Evolutionary conservation across 2,888 invertebrate species (phyloP).

Genomic region (Coenonympha arcania): DNA sequence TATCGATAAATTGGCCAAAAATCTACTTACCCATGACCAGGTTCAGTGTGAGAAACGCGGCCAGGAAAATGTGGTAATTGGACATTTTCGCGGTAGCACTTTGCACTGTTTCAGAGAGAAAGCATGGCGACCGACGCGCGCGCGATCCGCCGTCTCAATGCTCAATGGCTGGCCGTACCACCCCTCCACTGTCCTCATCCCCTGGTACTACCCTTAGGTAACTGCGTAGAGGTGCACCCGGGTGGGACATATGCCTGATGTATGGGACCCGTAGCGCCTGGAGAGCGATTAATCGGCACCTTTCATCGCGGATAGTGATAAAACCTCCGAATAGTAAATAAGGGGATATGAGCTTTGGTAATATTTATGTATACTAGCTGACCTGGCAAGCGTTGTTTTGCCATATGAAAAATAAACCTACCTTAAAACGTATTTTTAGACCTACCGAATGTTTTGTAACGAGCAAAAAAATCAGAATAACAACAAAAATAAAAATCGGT

Average conservation of each 20-base stretch:
- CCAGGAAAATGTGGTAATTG: slow-evolving; percentile 47
- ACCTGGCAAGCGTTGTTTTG: no score
- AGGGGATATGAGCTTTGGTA: no score
- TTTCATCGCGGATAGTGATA: no score
- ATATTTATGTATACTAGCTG: no score
- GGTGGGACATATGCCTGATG: slow-evolving; percentile 12
- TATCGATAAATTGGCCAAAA: neutral
- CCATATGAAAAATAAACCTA: no score
- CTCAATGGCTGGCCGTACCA: neutral
- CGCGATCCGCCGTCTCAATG: slow-evolving; percentile 38
- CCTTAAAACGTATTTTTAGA: no score
- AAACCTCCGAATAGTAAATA: no score
- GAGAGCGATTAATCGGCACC: neutral
- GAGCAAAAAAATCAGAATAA: no score
- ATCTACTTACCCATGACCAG: slow-evolving; percentile 51
- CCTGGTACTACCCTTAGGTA: slow-evolving; percentile 19
- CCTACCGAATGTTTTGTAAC: no score
- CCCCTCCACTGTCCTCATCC: slow-evolving; percentile 15
- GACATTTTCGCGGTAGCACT: slow-evolving; percentile 47
- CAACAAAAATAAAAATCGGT: no score
- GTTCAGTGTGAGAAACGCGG: slow-evolving; percentile 45
- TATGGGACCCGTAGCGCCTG: neutral
- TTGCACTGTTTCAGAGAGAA: slow-evolving; percentile 34
- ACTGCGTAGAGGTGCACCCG: neutral
- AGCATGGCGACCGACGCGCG: slow-evolving; percentile 37